Conservation (phyloP, 2,113 vertebrate genomes). For the Etia nguti region DNA sequence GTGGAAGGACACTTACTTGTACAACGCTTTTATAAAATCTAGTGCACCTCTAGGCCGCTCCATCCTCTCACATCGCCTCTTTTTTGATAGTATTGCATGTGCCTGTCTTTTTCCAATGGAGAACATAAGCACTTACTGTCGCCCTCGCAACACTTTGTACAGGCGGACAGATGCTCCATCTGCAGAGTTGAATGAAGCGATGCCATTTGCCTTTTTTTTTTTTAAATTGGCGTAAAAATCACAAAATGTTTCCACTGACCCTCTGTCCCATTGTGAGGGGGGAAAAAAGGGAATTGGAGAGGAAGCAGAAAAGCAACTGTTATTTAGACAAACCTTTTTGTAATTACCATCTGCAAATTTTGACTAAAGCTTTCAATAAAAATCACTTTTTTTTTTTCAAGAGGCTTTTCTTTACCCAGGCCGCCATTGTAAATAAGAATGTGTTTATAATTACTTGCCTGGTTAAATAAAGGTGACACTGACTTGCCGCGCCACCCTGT, state of each 20-base stretch:
- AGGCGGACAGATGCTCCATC: constrained; percentile 28
- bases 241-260: not conserved
- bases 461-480: not conserved
- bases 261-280: not conserved
- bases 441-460: not conserved
- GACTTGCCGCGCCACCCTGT: not conserved
- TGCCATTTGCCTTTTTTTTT: not conserved
- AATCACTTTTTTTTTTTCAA: not conserved
- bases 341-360: not conserved
- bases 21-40: constrained; percentile 70
- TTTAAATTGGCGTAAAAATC: not conserved
- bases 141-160: constrained; percentile 18
- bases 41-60: constrained; percentile 71
- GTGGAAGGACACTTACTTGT: constrained; percentile 12
- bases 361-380: not conserved
- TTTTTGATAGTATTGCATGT: constrained; percentile 69
- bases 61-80: constrained; percentile 66
- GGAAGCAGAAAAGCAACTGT: not conserved
- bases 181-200: not conserved
- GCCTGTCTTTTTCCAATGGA: constrained; percentile 43
- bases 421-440: not conserved
- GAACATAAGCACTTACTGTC: constrained; percentile 44
- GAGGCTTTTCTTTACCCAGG: not conserved
- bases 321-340: not conserved
- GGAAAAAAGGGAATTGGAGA: not conserved